phyloP scores from a whole-genome alignment of 2,797 vertebrate species.

The Sebastolobus altivelis region DNA sequence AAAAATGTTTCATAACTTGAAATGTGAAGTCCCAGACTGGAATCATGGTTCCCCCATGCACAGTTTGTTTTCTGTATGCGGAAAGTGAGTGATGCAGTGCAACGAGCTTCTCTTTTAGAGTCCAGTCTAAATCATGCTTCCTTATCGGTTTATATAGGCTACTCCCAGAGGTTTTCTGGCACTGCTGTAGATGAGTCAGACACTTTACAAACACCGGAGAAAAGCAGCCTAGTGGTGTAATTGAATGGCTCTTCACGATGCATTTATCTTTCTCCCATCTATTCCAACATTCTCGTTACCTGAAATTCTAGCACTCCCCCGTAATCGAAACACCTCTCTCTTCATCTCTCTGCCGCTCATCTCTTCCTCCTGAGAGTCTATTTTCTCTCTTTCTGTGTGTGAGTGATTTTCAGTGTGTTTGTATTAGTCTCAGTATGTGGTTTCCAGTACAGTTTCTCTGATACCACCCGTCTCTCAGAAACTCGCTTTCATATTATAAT shows the following conservation, averaged over 20 bases:
- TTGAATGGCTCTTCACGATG: constrained; percentile 39
- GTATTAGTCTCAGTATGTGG: constrained; percentile 10
- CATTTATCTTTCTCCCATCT: constrained; percentile 41
- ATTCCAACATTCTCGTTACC: constrained; percentile 15
- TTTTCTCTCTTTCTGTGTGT: neutral
- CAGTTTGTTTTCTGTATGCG: neutral
- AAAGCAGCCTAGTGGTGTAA: constrained; percentile 19
- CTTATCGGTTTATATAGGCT: neutral
- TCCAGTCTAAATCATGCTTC: constrained; percentile 1
- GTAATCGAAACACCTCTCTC: constrained; percentile 31
- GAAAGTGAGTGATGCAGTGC: constrained; percentile 14
- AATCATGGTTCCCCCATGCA: constrained; percentile 1
- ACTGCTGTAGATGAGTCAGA: constrained; percentile 32
- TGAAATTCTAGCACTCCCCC: neutral
- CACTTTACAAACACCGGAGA: constrained; percentile 26
- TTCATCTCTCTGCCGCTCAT: neutral
- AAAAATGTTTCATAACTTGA: constrained; percentile 8
- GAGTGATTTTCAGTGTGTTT: constrained; percentile 8
- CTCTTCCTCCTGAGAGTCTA: constrained; percentile 14
- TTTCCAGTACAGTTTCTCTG: constrained; percentile 26
- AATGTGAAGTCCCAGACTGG: neutral
- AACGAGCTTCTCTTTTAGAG: neutral
- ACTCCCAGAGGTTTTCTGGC: constrained; percentile 30
- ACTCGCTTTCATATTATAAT: constrained; percentile 60
- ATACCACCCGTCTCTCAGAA: constrained; percentile 30